Base-by-base conservation (phyloP, 1,140 invertebrate species). In the Rhizoglyphus robini region DNA sequence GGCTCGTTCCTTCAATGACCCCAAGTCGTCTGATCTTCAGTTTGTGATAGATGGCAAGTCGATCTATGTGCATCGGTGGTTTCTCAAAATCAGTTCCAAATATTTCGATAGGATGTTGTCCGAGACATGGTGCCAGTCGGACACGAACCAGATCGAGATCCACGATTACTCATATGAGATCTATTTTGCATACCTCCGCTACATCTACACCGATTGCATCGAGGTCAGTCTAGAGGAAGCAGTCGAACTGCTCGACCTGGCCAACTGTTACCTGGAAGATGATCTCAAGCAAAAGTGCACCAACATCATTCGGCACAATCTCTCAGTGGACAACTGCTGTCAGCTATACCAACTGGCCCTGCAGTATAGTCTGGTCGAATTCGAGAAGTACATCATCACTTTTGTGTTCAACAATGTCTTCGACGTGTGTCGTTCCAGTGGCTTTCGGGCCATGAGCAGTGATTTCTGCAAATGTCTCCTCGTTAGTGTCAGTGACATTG, bases 61-160 rank as follows among this genome's bases (percentile, higher is more conserved):
- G n/a, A 64, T 64, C 8, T 57, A 64, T 57, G 63, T 64, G 11
- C 63, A 64, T 31, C 38, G 31, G 29, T 64, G 63, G 63, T 64
- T 64, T 38, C 27, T 64, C 8, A 48, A 64, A 30, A 49, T 64
- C 2, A 36, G 25, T 23, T 49, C 23, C 13, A 3, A 57, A 36
- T 49, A 64, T 29, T 64, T 64, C 23, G 46, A 64, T 18, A 29
- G 47, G n/a, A 64, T 64, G 63, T 25, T 64, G 13, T 49, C 41
- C 1, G 47, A 23, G 2, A 25, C 20, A 15, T 64, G 63, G 63
- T 49, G 13, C 3, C 23, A 49, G 15, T n/a, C 36, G 11, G 46
- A 64, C 8, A 25, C 8, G 8, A 64, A 57, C 31, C 23, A 61
- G 4, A 64, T 64, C 31, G 29, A 36, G 18, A 49, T 64, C 18